Conservation (phyloP, 2,797 vertebrate species). For the Leucoraja ocellata region DNA sequence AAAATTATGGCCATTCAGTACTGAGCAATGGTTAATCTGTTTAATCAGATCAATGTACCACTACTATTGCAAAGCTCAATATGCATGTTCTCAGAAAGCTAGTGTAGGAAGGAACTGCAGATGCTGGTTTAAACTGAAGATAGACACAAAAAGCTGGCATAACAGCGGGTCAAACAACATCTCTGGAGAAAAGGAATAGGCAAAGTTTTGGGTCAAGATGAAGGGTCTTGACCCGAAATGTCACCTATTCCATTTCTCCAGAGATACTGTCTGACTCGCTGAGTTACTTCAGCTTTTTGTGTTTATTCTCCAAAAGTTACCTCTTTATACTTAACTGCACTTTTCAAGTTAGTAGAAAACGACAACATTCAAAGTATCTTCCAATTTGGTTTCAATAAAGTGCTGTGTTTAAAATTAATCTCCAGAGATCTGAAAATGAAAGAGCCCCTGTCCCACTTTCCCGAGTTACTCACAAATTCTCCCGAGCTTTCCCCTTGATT, state of each 20-base stretch:
- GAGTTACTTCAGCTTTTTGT: neutral
- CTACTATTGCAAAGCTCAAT: neutral
- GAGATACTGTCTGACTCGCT: no score
- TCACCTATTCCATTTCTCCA: no score
- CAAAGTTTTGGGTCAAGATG: no score
- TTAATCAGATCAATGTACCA: neutral
- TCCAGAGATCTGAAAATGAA: neutral
- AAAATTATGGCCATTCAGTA: neutral
- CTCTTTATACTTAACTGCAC: neutral
- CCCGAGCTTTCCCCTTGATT: no score
- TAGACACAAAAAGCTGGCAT: no score
- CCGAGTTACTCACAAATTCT: no score
- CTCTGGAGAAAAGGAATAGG: no score
- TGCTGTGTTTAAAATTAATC: neutral
- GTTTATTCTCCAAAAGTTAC: neutral
- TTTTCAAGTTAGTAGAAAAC: neutral
- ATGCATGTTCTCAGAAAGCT: neutral
- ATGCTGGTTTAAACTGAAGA: no score
- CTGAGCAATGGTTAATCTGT: neutral
- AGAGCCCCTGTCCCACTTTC: no score
- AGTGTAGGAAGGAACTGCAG: neutral
- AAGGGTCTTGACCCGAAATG: no score
- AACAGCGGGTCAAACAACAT: no score
- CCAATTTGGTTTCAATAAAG: neutral
- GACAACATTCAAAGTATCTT: neutral